Evolutionary conservation across 2,113 vertebrate species (phyloP).

Genomic region (Gopherus flavomarginatus): DNA sequence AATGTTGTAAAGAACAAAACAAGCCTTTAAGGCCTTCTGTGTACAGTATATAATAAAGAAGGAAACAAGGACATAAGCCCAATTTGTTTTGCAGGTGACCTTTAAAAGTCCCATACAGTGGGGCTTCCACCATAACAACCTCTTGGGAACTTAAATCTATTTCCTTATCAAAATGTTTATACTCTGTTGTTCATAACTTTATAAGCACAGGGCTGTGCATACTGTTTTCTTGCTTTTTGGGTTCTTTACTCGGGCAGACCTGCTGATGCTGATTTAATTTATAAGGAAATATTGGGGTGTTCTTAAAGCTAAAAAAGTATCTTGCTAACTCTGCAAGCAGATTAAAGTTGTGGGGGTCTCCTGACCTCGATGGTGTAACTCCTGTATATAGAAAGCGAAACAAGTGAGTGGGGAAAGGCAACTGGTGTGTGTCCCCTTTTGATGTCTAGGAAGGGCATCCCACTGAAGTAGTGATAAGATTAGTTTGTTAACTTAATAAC

Average conservation of each 20-base stretch:
- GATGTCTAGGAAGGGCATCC: not conserved
- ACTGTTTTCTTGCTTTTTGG: not conserved
- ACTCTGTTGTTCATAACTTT: not conserved
- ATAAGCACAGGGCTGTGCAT: not conserved
- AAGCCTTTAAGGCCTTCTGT: not conserved
- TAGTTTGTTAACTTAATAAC: not conserved
- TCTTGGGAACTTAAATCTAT: not conserved
- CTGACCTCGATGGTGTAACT: fast-evolving
- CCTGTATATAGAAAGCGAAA: fast-evolving
- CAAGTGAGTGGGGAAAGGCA: not conserved
- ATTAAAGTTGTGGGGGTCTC: not conserved
- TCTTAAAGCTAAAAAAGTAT: not conserved
- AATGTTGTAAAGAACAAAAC: constrained; percentile 4
- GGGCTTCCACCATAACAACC: not conserved
- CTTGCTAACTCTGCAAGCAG: not conserved
- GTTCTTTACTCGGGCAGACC: not conserved
- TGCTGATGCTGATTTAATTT: not conserved
- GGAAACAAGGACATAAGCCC: not conserved
- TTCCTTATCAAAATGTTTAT: not conserved
- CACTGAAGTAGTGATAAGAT: not conserved
- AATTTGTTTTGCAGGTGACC: not conserved
- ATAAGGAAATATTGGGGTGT: not conserved
- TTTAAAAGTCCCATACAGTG: not conserved
- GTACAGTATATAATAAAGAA: not conserved
- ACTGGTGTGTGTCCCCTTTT: fast-evolving